Percentiles rank a stretch among this genome's conserved stretches.
Evolutionary conservation across 2,888 invertebrate genomes (phyloP).

Genomic region (Drosophila kuntzei): DNA sequence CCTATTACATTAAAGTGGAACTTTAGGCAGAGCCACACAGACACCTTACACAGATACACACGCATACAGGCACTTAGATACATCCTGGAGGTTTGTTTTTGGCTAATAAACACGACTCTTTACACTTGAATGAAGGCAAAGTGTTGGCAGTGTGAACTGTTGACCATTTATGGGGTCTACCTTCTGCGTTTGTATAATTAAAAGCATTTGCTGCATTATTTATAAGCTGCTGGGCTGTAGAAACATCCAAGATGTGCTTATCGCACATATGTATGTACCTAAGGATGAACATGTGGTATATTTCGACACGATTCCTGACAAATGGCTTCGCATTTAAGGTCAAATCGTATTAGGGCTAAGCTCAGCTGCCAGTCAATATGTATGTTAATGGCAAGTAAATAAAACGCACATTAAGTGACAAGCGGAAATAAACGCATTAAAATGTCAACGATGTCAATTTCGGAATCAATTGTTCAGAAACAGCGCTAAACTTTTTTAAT

Average conservation of each 20-base stretch:
- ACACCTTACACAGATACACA: conserved; percentile 12
- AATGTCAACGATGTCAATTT: conserved; percentile 69
- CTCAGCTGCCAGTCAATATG: conserved; percentile 29
- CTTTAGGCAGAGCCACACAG: conserved; percentile 27
- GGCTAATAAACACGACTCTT: conserved; percentile 75
- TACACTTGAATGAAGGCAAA: conserved; percentile 72
- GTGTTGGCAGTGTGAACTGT: conserved; percentile 27
- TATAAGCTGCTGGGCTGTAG: conserved; percentile 42
- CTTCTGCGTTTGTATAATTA: conserved; percentile 70
- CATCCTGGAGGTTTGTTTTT: conserved; percentile 58
- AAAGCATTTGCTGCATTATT: conserved; percentile 70
- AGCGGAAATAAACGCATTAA: conserved; percentile 70
- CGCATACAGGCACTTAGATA: conserved; percentile 5
- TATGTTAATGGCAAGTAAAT: conserved; percentile 60
- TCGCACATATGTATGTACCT: background rate
- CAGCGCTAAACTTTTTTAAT: conserved; percentile 75
- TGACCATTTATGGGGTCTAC: conserved; percentile 39
- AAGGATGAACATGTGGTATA: conserved; percentile 4
- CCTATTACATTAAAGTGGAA: conserved; percentile 72
- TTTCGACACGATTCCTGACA: conserved; percentile 34
- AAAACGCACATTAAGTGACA: conserved; percentile 56
- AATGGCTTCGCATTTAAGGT: conserved; percentile 45
- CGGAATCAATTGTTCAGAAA: conserved; percentile 71
- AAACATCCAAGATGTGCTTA: conserved; percentile 6
- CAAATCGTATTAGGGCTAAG: conserved; percentile 21